These are phyloP conservation scores for Coptodon rendalli DNA, from an alignment of 2,113 vertebrate species.

Conservation along the genomic window DNA sequence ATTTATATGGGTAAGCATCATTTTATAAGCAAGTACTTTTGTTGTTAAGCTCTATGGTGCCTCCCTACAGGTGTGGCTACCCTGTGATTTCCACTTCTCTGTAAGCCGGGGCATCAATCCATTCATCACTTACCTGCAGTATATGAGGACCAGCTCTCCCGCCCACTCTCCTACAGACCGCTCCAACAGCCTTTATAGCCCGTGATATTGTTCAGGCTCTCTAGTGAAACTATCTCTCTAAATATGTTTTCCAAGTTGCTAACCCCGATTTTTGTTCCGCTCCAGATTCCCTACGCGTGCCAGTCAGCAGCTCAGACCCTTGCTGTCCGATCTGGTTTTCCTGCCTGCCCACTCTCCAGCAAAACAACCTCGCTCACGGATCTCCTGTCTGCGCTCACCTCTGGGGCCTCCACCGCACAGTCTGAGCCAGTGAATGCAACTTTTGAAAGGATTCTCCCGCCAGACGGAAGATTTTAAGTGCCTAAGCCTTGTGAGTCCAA, in stretches of 20 bases:
- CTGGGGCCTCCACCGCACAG: background rate
- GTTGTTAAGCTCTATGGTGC: background rate
- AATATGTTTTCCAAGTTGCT: background rate
- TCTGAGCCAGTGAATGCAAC: background rate
- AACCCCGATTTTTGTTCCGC: background rate
- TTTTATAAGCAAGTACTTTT: background rate
- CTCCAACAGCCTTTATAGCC: background rate
- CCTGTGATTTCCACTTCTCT: background rate
- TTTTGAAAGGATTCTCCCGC: background rate
- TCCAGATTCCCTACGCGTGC: background rate
- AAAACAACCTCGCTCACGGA: background rate
- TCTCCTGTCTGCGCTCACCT: background rate
- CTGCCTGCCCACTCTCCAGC: background rate
- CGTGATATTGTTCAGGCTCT: background rate
- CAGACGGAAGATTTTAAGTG: background rate
- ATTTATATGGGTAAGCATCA: background rate
- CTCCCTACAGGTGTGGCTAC: background rate
- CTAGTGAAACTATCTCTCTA: background rate
- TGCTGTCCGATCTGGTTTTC: background rate
- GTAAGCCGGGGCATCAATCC: rapidly evolving
- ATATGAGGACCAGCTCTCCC: background rate
- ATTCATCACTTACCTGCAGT: background rate
- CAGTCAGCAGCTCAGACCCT: background rate
- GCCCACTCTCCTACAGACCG: background rate
- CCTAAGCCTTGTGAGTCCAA: background rate